Base-by-base conservation (phyloP, 2,113 vertebrate genomes). In the Burhinus bistriatus region DNA sequence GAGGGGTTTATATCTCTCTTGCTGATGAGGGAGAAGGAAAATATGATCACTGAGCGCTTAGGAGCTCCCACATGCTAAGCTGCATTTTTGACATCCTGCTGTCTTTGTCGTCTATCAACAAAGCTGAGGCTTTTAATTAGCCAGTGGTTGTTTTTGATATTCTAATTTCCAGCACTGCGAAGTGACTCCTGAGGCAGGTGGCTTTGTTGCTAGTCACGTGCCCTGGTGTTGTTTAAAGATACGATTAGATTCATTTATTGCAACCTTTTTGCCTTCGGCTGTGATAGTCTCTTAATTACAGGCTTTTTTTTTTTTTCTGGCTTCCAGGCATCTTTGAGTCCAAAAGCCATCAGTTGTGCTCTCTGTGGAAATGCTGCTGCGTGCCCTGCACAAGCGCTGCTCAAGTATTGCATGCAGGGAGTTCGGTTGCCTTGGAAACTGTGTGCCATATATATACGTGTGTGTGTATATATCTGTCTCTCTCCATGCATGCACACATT, bases 351-450 rank as follows among this genome's bases (percentile, higher is more conserved):
- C 45, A 21, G 15, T 11, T 71, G 62, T 79, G 23, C 14, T 87
- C 79, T 73, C 91, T 1, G 13, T 44, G 66, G 86, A 91, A 25
- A 34, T 42, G 57, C 65, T 90, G 73, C 94, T 70, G 45, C 2
- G 1, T 30, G 64, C 87, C 81, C 77, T 45, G 59, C 70, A 70
- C 14, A 32, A 92, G 73, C 9, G 1, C 52, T 55, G 51, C 44
- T 76, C 22, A 40, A 73, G 58, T 68, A 6, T 40, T 70, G 68
- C 2, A 19, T 57, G 34, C 44, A 14, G 95, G 87, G 89, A 90
- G 57, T 92, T 68, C 1, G 1, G 97, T 98, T 97, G 94, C 97
- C 90, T 80, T 97, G 96, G 97, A 96, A 97, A 97, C 97, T 62
- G 29, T 49, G 44, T 65, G 85, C 66, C 40, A 9, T 77, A 42